Conservation (phyloP, 2,797 vertebrate species). For the Coracias cyanogaster region DNA sequence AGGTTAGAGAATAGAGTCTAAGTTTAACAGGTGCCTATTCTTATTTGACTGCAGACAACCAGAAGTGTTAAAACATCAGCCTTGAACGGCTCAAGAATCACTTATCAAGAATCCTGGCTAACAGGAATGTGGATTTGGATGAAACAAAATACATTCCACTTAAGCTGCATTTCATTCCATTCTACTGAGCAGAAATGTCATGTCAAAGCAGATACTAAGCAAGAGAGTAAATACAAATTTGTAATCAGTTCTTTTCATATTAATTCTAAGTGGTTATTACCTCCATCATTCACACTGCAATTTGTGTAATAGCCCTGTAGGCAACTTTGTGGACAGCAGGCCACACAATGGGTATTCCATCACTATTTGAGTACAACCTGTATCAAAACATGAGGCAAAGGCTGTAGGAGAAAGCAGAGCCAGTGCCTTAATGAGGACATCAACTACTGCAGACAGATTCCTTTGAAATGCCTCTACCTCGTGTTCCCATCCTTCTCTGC, state of each 20-base stretch:
- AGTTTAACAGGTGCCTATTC: not conserved
- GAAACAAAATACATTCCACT: not conserved
- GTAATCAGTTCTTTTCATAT: not conserved
- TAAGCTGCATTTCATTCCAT: not conserved
- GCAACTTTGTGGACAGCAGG: not conserved
- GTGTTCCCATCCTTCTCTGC: not conserved
- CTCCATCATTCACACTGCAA: not conserved
- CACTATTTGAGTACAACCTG: not conserved
- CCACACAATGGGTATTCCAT: not conserved
- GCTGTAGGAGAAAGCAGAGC: not conserved
- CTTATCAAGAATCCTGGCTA: not conserved
- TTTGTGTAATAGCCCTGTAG: not conserved
- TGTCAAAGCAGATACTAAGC: not conserved
- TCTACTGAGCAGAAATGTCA: not conserved
- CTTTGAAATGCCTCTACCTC: not conserved
- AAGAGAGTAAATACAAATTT: not conserved
- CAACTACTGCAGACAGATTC: not conserved
- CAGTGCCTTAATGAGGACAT: not conserved
- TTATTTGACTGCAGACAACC: not conserved
- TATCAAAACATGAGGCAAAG: not conserved
- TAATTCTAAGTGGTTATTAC: not conserved
- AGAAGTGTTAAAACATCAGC: not conserved
- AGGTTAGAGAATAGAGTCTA: not conserved
- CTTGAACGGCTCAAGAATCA: not conserved
- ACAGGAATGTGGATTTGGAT: not conserved